These are phyloP conservation scores for Microctenopoma steveboyesi DNA, from an alignment of 2,797 vertebrate genomes.

Conservation along the genomic window DNA sequence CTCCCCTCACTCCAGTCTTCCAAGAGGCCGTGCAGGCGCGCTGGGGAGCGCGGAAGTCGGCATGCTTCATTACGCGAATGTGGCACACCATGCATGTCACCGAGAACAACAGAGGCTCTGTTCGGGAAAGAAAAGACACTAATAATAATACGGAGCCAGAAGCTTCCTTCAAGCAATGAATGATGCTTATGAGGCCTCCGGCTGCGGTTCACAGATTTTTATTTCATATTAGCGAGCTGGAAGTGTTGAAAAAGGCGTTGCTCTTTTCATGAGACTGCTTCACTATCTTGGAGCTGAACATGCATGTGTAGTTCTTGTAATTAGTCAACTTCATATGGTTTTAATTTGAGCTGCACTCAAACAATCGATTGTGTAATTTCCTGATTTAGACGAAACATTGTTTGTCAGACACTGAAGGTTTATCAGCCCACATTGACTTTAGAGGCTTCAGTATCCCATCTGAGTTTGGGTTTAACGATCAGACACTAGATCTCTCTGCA, in stretches of 20 bases:
- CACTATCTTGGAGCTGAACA: conserved; percentile 8
- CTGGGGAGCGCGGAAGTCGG: conserved; percentile 80
- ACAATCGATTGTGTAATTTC: conserved; percentile 21
- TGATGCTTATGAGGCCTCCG: conserved; percentile 62
- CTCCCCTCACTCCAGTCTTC: conserved; percentile 72
- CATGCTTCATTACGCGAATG: conserved; percentile 80
- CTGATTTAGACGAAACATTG: conserved; percentile 16
- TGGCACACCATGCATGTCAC: conserved; percentile 63
- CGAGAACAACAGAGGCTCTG: conserved; percentile 79
- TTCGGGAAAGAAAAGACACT: conserved; percentile 75
- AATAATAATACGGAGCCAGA: conserved; percentile 62
- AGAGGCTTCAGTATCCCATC: conserved; percentile 27
- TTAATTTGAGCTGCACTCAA: conserved; percentile 3
- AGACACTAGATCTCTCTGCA: conserved; percentile 27
- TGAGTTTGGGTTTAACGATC: conserved; percentile 38
- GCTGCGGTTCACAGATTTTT: conserved; percentile 63
- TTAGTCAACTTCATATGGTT: conserved; percentile 13
- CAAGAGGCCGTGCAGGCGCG: conserved; percentile 64
- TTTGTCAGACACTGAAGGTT: conserved; percentile 23
- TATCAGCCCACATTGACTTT: conserved; percentile 22
- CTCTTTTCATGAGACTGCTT: conserved; percentile 15
- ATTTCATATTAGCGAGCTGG: conserved; percentile 51
- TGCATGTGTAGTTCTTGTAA: conserved; percentile 5
- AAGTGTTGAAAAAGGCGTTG: conserved; percentile 37
- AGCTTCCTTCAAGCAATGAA: conserved; percentile 50